A percentile compares a stretch with the other conserved stretches of the same genome.
These are phyloP conservation scores for Thumatha senex DNA, from an alignment of 2,888 invertebrate genomes.

Conservation along the genomic window DNA sequence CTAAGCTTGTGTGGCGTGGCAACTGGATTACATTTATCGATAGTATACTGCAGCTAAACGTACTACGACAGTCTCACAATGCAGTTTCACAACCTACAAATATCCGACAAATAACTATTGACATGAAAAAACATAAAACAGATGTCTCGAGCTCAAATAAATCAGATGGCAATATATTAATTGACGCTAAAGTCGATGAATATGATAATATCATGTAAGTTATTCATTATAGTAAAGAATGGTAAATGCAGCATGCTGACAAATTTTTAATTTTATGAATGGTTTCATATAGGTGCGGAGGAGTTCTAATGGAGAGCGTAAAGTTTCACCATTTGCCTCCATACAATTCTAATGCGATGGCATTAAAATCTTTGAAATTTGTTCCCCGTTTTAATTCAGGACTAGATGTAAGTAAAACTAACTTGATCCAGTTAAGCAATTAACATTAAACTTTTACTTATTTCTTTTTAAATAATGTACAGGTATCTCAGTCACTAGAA, in stretches of 20 bases:
- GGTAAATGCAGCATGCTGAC: too few relatives aligned
- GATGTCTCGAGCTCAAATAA: neutral
- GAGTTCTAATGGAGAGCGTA: conserved; percentile 38
- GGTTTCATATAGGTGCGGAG: conserved; percentile 44
- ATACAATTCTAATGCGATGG: conserved; percentile 12
- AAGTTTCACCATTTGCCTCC: conserved; percentile 28
- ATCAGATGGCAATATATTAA: conserved; percentile 8
- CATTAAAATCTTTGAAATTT: conserved; percentile 27
- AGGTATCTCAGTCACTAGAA: conserved; percentile 32
- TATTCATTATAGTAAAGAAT: neutral
- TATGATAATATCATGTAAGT: conserved; percentile 32
- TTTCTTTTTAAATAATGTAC: neutral
- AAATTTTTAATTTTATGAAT: too few relatives aligned
- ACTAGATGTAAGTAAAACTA: conserved; percentile 26
- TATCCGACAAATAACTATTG: conserved; percentile 35
- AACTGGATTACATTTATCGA: neutral
- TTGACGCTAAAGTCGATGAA: conserved; percentile 25
- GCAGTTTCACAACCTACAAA: conserved; percentile 85
- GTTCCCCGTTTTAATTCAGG: conserved; percentile 21
- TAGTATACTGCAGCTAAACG: conserved; percentile 88
- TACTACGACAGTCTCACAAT: conserved; percentile 83
- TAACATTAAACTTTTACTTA: neutral
- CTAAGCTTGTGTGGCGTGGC: neutral
- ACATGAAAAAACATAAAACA: conserved; percentile 27
- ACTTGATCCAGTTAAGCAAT: too few relatives aligned